These are phyloP conservation scores for Strongylocentrotus purpuratus DNA, from an alignment of 35 echinoderm and acorn worm species.

Conservation along the genomic window DNA sequence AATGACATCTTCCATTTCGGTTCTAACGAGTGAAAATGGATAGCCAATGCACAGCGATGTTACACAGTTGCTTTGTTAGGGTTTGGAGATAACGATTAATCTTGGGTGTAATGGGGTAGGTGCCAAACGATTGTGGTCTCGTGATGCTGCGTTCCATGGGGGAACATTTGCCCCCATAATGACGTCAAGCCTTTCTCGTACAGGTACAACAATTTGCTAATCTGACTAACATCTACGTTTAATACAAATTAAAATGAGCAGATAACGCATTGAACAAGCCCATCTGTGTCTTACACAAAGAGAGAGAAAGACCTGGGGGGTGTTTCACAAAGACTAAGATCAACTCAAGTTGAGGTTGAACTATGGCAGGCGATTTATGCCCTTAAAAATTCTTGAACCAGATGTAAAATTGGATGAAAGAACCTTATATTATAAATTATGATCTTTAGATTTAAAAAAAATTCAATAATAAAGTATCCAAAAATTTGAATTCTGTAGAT, in stretches of 20 bases:
- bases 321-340: too few species aligned
- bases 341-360: too few species aligned
- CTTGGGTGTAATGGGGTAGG: background rate
- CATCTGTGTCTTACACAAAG: background rate
- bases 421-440: too few species aligned
- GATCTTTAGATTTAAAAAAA: too few species aligned
- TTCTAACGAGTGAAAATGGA: background rate
- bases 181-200: background rate
- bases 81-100: background rate
- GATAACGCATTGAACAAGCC: background rate
- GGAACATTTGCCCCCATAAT: conserved; percentile 1
- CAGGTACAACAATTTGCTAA: background rate
- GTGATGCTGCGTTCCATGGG: background rate
- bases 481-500: too few species aligned
- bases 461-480: too few species aligned
- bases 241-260: background rate
- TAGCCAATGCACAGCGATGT: background rate
- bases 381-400: too few species aligned
- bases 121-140: conserved; percentile 15
- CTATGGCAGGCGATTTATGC: too few species aligned
- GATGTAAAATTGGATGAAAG: too few species aligned
- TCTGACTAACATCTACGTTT: background rate
- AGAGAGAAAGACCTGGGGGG: background rate
- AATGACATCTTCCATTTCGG: background rate
- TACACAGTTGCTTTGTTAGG: background rate